Evolutionary conservation across 2,113 vertebrate species (phyloP), one percentile per base, ranked within the genome.

Genomic region (Tamias sibiricus): DNA sequence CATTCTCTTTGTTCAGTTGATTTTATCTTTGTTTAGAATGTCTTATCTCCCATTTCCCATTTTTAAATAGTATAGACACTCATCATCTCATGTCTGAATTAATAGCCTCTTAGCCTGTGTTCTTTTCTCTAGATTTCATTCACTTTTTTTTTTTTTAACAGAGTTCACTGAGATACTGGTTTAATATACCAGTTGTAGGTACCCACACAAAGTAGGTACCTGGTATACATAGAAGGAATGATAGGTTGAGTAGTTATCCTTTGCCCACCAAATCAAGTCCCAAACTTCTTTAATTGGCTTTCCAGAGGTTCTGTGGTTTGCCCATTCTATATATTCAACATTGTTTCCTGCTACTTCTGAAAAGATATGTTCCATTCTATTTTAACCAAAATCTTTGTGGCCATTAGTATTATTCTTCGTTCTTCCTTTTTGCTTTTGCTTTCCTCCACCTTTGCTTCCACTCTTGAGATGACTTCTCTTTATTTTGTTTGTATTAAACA

Each of bases 51-150:
- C 26, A 66, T 82, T 87, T 24, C 84, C 76, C 54, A 35, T 64
- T 92, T 95, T 59, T 76, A 20, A 96, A 0, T 90, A 52, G 3
- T 64, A 26, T 22, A 69, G 74, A 44, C 42, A 95, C 47, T 87
- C 42, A 85, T 85, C 47, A 87, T 93, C 59, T 93, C 59, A 71
- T 91, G 26, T 30, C 30, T 91, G 42, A 24, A 77, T 93, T 83
- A 75, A 62, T 87, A 93, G 22, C 24, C 16, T 91, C 30, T 52
- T 85, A 71, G 59, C 49, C n/a, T 71, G 47, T 71, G 3, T 59
- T 93, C n/a, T 85, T 77, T 87, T 68, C 35, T 93, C 22, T 44
- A 68, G 40, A 81, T 90, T 95, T 90, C 68, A 69, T 81, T 95
- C 68, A 82, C 32, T 92, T 86, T 79, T 52, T 5, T 47, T 47